Evolutionary conservation across 2,797 vertebrate genomes (phyloP), one percentile per base, ranked within the genome.

Genomic region (Mormyrops boulengeri): DNA sequence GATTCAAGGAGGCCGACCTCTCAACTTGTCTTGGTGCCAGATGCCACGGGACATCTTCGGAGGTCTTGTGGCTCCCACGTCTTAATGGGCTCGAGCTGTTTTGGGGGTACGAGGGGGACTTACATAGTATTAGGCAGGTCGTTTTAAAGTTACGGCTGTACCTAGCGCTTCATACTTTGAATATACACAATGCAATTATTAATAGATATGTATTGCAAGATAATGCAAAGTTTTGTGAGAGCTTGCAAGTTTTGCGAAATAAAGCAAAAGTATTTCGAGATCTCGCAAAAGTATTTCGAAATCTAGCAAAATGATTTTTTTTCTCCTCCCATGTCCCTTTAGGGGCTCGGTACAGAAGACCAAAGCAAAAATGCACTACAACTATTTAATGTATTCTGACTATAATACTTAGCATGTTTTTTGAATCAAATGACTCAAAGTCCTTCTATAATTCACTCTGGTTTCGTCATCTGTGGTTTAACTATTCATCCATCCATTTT

Each of bases 331-430:
- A 7, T 77, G 69, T 34, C 14, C 69, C 69, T 14, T 77, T 77
- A 19, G 69, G 69, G 34, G 34, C 34, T 14, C 2, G 1, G 34
- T 77, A 77, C 30, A 77, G 14, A 77, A 77, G 69, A 77, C 30
- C 30, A 38, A 41, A 77, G 69, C 66, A 77, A 17, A 34, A 77
- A 6, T 77, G 34, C 34, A 77, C 69, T 41, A 77, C 34, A 34
- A 41, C 69, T 77, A 77, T 41, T 41, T 38, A 14, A 34, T 77
- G 12, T 41, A 77, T 77, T 77, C 34, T 77, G 69, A 77, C 69
- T 77, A 77, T 77, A 95, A 95, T 94, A 95, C 93, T 94, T 92
- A 91, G 41, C 69, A 66, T 14, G 22, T 73, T 34, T 41, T 73
- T 77, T 34, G 4, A 41, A 77, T 77, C 34, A 77, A 14, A 14